Evolutionary conservation across 1,140 invertebrate genomes (phyloP), one percentile per base, ranked within the genome.

Genomic region (Drosophila suzukii): DNA sequence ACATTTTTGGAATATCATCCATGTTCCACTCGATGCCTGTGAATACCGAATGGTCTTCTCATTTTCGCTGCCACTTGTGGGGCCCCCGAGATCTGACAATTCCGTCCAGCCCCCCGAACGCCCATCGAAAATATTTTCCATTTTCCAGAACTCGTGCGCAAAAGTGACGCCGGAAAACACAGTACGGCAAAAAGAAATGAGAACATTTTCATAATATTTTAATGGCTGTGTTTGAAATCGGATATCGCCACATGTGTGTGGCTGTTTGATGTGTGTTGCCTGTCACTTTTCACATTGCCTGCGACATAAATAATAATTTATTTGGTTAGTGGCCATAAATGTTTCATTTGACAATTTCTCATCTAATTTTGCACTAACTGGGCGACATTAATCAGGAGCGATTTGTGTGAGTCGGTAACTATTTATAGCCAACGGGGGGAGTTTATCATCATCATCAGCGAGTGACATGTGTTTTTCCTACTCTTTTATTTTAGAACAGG

Each of bases 351-450:
- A 76, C 67, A 80, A 56, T 85, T 84, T 85, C 60, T 63, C 79
- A 59, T 88, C 84, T 89, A 88, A 88, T 88, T 88, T 89, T 83
- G 83, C 79, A 82, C 83, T 72, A 77, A 78, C 74, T 71, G 75
- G 56, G 36, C 66, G 65, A 70, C 74, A 88, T 88, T 88, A 88
- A 88, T 88, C 83, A 88, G 54, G 53, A 49, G n/a, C 59, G 60
- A 56, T 81, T 68, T 81, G 50, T 65, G 34, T 57, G 60, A 57
- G 62, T 81, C 55, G 61, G 15, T 7, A 34, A 55, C 56, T 86
- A 86, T 85, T 85, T 78, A 88, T 82, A 86, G 78, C 32, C 72
- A 46, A 62, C 60, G 47, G 53, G 60, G 65, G 39, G 50, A 72
- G 62, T 77, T 80, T 55, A 49, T 76, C 49, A 66, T 75, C 49